Conservation (phyloP, 2,888 invertebrate species). For the Pristionchus maxplancki region DNA sequence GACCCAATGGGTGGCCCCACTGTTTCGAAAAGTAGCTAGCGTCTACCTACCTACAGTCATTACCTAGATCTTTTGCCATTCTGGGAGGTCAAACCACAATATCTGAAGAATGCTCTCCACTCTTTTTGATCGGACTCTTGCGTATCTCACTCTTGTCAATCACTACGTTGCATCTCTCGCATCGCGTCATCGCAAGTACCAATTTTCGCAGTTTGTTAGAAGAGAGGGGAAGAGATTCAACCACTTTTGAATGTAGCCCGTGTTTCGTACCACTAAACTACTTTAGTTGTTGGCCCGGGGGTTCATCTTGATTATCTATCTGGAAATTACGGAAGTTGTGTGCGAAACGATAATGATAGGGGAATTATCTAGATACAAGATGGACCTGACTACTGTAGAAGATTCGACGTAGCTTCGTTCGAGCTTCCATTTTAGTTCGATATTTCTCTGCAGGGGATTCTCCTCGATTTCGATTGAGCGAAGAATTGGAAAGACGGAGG, state of each 20-base stretch:
- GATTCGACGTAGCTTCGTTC: no score
- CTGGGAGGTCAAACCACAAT: no score
- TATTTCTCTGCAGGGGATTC: conserved; percentile 14
- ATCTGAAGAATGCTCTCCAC: no score
- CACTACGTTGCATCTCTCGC: not conserved
- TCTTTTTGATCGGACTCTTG: no score
- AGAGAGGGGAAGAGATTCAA: not conserved
- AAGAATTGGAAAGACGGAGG: not conserved
- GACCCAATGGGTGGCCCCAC: no score
- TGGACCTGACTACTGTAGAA: no score
- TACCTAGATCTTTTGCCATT: no score
- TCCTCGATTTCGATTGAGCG: conserved; percentile 31
- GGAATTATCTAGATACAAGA: no score
- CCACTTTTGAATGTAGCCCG: not conserved
- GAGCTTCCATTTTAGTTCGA: not conserved
- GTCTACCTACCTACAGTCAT: no score
- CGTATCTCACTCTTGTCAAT: not conserved
- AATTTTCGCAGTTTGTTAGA: not conserved
- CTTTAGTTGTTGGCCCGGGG: not conserved
- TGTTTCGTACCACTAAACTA: not conserved
- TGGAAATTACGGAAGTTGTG: no score
- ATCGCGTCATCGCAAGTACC: not conserved
- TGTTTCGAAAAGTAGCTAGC: no score
- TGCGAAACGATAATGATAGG: no score
- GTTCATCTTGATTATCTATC: not conserved